These are phyloP conservation scores for Salpingus planirostris DNA, from an alignment of 2,888 invertebrate species.

Conservation along the genomic window DNA sequence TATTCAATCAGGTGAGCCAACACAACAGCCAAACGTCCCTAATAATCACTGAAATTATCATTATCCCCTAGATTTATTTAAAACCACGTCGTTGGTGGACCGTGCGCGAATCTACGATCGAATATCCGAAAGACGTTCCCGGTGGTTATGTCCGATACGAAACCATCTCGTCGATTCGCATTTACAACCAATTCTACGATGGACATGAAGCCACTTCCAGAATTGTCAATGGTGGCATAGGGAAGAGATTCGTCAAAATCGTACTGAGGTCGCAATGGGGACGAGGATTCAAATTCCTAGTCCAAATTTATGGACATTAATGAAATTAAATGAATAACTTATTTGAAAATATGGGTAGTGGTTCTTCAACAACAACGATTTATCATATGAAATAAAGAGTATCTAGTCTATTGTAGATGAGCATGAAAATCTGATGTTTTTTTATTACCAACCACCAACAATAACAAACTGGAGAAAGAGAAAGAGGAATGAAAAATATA, in stretches of 20 bases:
- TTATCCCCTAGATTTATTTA: conserved; percentile 3
- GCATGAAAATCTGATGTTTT: too few relatives aligned
- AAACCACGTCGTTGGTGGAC: conserved; percentile 8
- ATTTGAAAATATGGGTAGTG: too few relatives aligned
- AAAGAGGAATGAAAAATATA: too few relatives aligned
- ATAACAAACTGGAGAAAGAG: too few relatives aligned
- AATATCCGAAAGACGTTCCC: conserved; percentile 8
- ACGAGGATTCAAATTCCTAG: conserved; percentile 8
- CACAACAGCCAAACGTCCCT: too few relatives aligned
- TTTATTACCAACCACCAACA: too few relatives aligned
- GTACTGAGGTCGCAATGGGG: conserved; percentile 5
- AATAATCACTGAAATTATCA: neutral
- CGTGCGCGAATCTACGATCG: conserved; percentile 3
- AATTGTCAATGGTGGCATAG: conserved; percentile 8
- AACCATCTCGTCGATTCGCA: conserved; percentile 7
- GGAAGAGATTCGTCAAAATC: conserved; percentile 8
- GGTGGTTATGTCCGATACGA: conserved; percentile 5
- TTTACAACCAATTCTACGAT: conserved; percentile 9
- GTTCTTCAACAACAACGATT: too few relatives aligned
- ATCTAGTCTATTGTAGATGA: too few relatives aligned
- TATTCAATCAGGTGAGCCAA: conserved; percentile 31
- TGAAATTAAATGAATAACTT: neutral
- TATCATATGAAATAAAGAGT: too few relatives aligned
- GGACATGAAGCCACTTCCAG: conserved; percentile 3
- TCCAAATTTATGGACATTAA: conserved; percentile 10